These are phyloP conservation scores for Epinotia brunnichana DNA, from an alignment of 2,888 invertebrate species.

Conservation along the genomic window DNA sequence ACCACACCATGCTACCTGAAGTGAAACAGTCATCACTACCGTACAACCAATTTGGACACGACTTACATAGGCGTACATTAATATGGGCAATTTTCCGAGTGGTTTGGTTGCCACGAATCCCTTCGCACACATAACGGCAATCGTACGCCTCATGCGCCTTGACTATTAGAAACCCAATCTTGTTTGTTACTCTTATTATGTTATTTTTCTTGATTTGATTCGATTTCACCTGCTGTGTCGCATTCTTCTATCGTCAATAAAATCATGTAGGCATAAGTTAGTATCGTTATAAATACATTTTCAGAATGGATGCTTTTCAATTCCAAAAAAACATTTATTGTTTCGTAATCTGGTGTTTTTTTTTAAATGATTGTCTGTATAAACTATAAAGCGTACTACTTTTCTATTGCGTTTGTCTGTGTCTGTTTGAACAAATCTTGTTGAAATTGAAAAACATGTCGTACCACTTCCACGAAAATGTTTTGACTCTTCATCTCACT, in stretches of 20 bases:
- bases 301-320: conserved; percentile 65
- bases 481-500: neutral
- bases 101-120: conserved; percentile 58
- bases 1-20: conserved; percentile 78
- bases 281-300: conserved; percentile 57
- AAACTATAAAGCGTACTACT: no score
- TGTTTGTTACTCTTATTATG: conserved; percentile 63
- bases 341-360: neutral
- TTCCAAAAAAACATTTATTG: conserved; percentile 49
- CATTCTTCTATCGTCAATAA: conserved; percentile 74
- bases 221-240: conserved; percentile 59
- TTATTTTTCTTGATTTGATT: conserved; percentile 66
- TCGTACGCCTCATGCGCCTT: conserved; percentile 59
- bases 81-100: conserved; percentile 57
- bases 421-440: neutral
- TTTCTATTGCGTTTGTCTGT: no score
- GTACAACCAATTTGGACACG: conserved; percentile 57
- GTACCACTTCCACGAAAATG: conserved; percentile 60
- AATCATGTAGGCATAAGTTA: conserved; percentile 72
- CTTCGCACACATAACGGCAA: conserved; percentile 65
- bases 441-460: conserved; percentile 66
- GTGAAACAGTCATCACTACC: conserved; percentile 69
- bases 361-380: no score
- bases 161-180: conserved; percentile 75
- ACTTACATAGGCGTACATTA: conserved; percentile 54